Percentiles rank a stretch among this genome's conserved stretches.
Conservation (phyloP, 1,140 invertebrate species). For the Diploscapter pachys region DNA sequence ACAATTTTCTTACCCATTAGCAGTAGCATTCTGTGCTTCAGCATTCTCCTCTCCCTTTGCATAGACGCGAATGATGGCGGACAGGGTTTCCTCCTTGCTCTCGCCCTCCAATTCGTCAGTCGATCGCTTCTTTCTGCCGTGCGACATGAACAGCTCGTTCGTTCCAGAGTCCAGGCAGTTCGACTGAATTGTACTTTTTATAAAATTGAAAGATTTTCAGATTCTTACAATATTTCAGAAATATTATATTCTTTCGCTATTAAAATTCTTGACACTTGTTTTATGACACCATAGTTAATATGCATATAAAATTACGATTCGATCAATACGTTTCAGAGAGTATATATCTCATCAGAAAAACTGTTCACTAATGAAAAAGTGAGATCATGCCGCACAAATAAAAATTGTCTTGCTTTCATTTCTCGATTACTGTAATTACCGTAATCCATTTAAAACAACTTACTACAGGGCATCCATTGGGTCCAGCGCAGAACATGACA, state of each 20-base stretch:
- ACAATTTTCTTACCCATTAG: too few relatives aligned
- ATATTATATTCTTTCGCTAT: too few relatives aligned
- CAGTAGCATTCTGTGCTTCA: conserved; percentile 6
- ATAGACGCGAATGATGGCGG: conserved; percentile 56
- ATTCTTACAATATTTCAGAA: too few relatives aligned
- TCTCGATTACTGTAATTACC: too few relatives aligned
- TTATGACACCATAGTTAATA: too few relatives aligned
- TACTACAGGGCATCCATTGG: conserved; percentile 57
- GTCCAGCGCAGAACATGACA: conserved; percentile 59
- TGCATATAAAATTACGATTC: too few relatives aligned
- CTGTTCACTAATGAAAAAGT: neutral
- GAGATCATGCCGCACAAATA: too few relatives aligned
- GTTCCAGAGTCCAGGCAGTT: conserved; percentile 59
- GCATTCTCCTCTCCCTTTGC: conserved; percentile 56
- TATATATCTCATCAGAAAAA: neutral
- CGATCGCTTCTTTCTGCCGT: conserved; percentile 54
- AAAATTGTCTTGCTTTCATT: too few relatives aligned
- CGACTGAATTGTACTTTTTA: conserved; percentile 36
- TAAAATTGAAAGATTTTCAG: too few relatives aligned
- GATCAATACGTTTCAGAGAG: neutral
- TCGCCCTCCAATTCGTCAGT: conserved; percentile 27
- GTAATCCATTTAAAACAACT: neutral
- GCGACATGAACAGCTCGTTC: conserved; percentile 56
- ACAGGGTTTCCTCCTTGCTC: conserved; percentile 49
- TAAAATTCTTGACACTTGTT: too few relatives aligned